Conservation (phyloP, 2,797 vertebrate genomes). For the Ficedula albicollis region DNA sequence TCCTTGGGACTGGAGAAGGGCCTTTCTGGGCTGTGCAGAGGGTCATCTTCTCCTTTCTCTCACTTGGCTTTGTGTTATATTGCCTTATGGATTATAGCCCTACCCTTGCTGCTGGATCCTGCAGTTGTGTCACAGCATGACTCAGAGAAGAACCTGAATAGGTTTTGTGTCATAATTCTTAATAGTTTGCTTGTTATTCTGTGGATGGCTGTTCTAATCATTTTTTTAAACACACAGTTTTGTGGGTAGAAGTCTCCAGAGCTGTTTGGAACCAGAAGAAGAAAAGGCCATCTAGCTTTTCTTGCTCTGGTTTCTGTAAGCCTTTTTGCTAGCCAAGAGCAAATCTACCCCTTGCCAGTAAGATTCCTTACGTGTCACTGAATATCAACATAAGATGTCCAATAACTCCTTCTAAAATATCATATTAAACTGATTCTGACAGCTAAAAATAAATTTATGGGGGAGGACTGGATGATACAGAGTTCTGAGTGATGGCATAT, state of each 20-base stretch:
- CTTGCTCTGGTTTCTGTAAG: neutral
- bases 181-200: neutral
- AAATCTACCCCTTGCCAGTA: neutral
- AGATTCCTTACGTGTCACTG: slow-evolving; percentile 1
- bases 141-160: neutral
- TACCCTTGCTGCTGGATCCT: neutral
- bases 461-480: neutral
- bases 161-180: neutral
- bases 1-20: neutral
- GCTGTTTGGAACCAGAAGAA: neutral
- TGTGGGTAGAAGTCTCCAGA: neutral
- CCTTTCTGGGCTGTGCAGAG: neutral
- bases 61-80: neutral
- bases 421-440: slow-evolving; percentile 20
- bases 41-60: neutral
- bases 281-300: neutral
- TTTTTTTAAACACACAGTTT: neutral
- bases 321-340: neutral
- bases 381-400: neutral
- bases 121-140: neutral
- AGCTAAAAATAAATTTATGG: slow-evolving; percentile 37
- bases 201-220: neutral
- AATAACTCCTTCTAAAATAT: slow-evolving; percentile 15
- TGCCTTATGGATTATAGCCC: neutral
- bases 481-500: neutral